phyloP scores from a whole-genome alignment of 2,797 vertebrate genomes.

The Muscicapa striata region DNA sequence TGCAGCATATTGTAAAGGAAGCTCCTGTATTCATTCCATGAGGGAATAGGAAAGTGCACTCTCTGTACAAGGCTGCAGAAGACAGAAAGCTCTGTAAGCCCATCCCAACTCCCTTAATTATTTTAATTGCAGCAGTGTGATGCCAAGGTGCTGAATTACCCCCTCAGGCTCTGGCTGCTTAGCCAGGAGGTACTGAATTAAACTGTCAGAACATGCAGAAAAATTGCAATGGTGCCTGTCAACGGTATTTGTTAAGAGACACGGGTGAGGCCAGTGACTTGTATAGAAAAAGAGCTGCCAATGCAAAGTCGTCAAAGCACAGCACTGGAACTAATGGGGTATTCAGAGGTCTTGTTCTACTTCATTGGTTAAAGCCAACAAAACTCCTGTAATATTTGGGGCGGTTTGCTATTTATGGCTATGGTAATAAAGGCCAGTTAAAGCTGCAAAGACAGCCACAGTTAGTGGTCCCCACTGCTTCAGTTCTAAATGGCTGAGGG shows the following conservation, averaged over 20 bases:
- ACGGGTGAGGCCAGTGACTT: slow-evolving; percentile 79
- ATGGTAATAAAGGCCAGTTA: slow-evolving; percentile 77
- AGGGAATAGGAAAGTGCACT: slow-evolving; percentile 63
- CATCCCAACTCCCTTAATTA: slow-evolving; percentile 87
- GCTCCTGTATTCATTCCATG: slow-evolving; percentile 50
- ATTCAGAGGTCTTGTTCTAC: slow-evolving; percentile 84
- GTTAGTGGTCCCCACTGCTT: slow-evolving; percentile 51
- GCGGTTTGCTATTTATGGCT: slow-evolving; percentile 79
- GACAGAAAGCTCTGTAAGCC: slow-evolving; percentile 73
- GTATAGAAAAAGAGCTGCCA: slow-evolving; percentile 78
- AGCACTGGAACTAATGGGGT: slow-evolving; percentile 84
- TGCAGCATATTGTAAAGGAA: slow-evolving; percentile 52
- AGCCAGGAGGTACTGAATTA: slow-evolving; percentile 85
- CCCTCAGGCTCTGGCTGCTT: slow-evolving; percentile 82
- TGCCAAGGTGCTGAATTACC: slow-evolving; percentile 88
- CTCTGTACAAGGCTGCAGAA: slow-evolving; percentile 66
- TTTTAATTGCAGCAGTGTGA: slow-evolving; percentile 89
- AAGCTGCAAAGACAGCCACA: slow-evolving; percentile 72
- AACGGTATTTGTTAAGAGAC: slow-evolving; percentile 82
- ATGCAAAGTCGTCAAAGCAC: slow-evolving; percentile 79
- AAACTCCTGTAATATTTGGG: slow-evolving; percentile 80
- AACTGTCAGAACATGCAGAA: slow-evolving; percentile 85
- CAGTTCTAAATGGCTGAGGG: slow-evolving; percentile 17
- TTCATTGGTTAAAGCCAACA: slow-evolving; percentile 85
- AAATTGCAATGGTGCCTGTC: slow-evolving; percentile 81